These are phyloP conservation scores for Uria aalge DNA, from an alignment of 2,113 vertebrate genomes.

Conservation along the genomic window DNA sequence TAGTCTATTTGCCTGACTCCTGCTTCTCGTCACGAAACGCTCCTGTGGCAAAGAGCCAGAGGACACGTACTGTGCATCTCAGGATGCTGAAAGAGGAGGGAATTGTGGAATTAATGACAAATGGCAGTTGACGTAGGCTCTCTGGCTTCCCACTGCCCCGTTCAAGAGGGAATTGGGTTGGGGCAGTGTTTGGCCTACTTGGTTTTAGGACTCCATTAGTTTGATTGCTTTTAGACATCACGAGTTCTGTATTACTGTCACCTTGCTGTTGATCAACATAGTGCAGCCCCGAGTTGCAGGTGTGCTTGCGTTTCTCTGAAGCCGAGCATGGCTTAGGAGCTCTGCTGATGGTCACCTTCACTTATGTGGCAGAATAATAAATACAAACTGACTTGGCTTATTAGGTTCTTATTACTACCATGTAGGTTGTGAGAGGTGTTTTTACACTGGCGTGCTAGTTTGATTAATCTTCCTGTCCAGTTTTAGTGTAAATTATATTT, in stretches of 20 bases:
- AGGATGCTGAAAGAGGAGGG: not conserved
- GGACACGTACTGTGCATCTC: not conserved
- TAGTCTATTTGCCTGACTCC: not conserved
- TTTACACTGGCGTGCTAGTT: not conserved
- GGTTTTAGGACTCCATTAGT: not conserved
- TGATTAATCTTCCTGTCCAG: not conserved
- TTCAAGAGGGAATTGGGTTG: not conserved
- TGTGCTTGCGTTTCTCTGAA: not conserved
- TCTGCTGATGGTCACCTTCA: not conserved
- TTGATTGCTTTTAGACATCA: not conserved
- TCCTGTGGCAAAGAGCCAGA: not conserved
- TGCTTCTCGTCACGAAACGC: not conserved
- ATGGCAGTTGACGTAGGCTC: not conserved
- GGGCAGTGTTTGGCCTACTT: not conserved
- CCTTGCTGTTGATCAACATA: not conserved
- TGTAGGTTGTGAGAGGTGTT: not conserved
- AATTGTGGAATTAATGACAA: not conserved
- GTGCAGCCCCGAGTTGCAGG: not conserved
- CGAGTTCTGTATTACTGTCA: too few relatives aligned
- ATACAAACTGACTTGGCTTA: not conserved
- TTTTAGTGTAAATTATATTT: not conserved
- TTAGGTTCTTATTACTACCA: not conserved
- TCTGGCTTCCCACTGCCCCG: not conserved
- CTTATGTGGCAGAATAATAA: not conserved
- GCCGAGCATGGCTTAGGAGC: not conserved